Conservation (phyloP, 1,140 invertebrate species). For the Aphidius ervi region DNA sequence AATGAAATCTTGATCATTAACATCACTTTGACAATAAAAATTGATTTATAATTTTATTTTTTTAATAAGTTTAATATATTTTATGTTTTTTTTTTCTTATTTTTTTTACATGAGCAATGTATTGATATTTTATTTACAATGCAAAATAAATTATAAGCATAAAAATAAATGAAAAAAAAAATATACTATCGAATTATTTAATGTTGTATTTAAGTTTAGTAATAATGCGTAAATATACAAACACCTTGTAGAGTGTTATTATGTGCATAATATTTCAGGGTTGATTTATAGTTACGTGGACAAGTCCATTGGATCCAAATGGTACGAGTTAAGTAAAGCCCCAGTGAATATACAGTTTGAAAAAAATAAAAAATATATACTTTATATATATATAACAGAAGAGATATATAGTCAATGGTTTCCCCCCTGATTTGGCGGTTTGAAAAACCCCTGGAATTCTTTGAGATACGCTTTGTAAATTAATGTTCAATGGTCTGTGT, state of each 20-base stretch:
- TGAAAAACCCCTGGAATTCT: slow-evolving; percentile 7
- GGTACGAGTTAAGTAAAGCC: not conserved
- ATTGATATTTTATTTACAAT: not conserved
- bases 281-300: slow-evolving; percentile 22
- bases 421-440: slow-evolving; percentile 13
- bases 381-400: not conserved
- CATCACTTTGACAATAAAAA: not conserved
- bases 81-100: not conserved
- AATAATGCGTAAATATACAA: slow-evolving; percentile 9
- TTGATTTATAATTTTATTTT: too few species aligned
- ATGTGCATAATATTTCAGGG: slow-evolving; percentile 16
- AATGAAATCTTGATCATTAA: slow-evolving; percentile 2
- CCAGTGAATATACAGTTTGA: too few species aligned
- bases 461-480: slow-evolving; percentile 17
- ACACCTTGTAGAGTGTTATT: slow-evolving; percentile 13
- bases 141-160: not conserved
- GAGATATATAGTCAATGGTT: not conserved
- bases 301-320: slow-evolving; percentile 14
- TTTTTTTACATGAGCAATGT: not conserved
- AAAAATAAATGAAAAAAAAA: too few species aligned
- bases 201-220: slow-evolving; percentile 19
- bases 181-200: slow-evolving; percentile 26
- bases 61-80: not conserved
- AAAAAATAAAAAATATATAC: slow-evolving; percentile 3
- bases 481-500: slow-evolving; percentile 11